Evolutionary conservation across 2,113 vertebrate species (phyloP), one percentile per base, ranked within the genome.

Genomic region (Chaetura pelagica): DNA sequence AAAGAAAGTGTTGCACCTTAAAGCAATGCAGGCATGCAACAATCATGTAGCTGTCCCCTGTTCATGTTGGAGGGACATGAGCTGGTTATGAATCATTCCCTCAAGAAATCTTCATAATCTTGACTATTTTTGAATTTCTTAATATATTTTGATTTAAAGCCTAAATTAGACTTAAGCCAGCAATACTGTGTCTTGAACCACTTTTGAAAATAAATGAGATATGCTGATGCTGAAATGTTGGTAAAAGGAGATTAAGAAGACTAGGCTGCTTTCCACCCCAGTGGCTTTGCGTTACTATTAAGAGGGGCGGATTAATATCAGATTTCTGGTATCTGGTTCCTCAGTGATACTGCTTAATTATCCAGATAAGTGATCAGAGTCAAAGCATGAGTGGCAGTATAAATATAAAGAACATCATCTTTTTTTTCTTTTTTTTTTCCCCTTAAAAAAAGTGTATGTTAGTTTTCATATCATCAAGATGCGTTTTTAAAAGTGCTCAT

Each of bases 301-400:
- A 98, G 97, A 98, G 96, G 97, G 90, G 89, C 5, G 97, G 97
- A 98, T 98, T 98, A 98, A 98, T 98, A 98, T 98, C 98, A 98
- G 92, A 97, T 98, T 98, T 97, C 96, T 48, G 94, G 92, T 98
- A 98, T 98, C 98, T 98, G 98, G 95, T 96, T 98, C 93, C 97
- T 97, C 77, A 95, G 98, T 98, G 98, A 98, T 98, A 98, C 92
- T 98, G 98, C 97, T 97, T 98, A 98, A 98, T 98, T 98, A 98
- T 98, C 97, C 98, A 98, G 97, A 98, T 98, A 98, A 98, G 94
- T 98, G 97, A 98, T 98, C 97, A 94, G 95, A 96, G 97, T 97
- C 97, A 97, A 95, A 98, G 97, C 96, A 92, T 94, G 96, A 96
- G 84, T 87, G 96, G 91, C 94, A 89, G 95, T 68, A 87, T 94